Evolutionary conservation across 2,113 vertebrate genomes (phyloP), one percentile per base, ranked within the genome.

Genomic region (Calcarius ornatus): DNA sequence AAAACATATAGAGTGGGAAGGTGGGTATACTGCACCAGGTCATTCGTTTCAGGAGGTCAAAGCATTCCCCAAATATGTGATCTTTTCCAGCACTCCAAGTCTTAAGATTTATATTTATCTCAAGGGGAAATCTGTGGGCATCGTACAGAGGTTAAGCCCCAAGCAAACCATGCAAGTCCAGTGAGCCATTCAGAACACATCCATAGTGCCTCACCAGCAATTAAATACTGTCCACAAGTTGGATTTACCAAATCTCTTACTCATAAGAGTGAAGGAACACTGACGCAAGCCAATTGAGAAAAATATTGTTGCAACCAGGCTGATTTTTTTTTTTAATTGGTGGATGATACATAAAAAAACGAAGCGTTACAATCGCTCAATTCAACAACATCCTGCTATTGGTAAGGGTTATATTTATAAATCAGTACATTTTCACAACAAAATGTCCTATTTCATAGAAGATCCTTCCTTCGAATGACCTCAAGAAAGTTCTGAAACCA

Each of bases 221-320:
- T 60, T 71, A 84, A 45, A 8, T 42, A 72, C 22, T 57, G 83
- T 24, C 70, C 72, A 28, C 84, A 64, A 65, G 40, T 8, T 23
- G 64, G 91, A 75, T 90, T 92, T 70, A 93, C 88, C 77, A 92
- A 88, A 90, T 70, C 68, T 81, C 86, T 93, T 93, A 92, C 48
- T 66, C 54, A 68, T n/a, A 75, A 25, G 17, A 86, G 68, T 60
- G 76, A 91, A 37, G 60, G 80, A 88, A 92, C 71, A 63, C 0
- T 94, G 91, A 94, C 0, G 76, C 88, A 94, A 97, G 59, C 71
- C 69, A 82, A 82, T 18, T 61, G 68, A 92, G 79, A 80, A 93
- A 93, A 94, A 94, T 11, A 90, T 15, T 81, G 71, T 38, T 51
- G 86, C 38, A 66, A 90, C 23, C 73, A 80, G 12, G 23, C 27